phyloP scores from a whole-genome alignment of 2,888 invertebrate genomes.

The Ditylenchus weischeri region DNA sequence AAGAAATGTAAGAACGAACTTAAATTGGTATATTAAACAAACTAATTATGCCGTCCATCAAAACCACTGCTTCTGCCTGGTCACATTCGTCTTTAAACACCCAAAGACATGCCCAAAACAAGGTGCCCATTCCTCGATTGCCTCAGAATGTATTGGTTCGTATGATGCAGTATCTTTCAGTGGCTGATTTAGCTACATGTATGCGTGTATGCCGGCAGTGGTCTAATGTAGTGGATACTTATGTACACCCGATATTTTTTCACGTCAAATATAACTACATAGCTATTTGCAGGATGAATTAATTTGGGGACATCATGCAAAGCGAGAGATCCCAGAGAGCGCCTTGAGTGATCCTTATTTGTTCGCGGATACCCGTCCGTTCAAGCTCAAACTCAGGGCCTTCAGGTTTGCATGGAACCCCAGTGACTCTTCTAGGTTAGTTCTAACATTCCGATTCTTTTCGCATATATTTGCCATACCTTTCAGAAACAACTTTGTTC shows the following conservation, averaged over 20 bases:
- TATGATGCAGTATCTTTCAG: slow-evolving; percentile 43
- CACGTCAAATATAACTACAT: background rate
- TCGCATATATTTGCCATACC: background rate
- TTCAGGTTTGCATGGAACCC: slow-evolving; percentile 95
- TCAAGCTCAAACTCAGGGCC: slow-evolving; percentile 87
- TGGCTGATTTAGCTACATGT: slow-evolving; percentile 78
- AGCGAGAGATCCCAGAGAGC: slow-evolving; percentile 71
- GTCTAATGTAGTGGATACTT: slow-evolving; percentile 75
- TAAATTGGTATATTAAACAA: too few relatives aligned
- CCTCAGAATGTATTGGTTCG: slow-evolving; percentile 44
- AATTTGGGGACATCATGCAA: slow-evolving; percentile 24
- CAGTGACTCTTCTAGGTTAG: slow-evolving; percentile 78
- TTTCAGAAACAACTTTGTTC: slow-evolving; percentile 82
- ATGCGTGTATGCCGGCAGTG: slow-evolving; percentile 87
- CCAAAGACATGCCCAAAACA: background rate
- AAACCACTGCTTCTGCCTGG: too few relatives aligned
- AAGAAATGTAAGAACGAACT: too few relatives aligned
- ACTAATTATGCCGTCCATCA: too few relatives aligned
- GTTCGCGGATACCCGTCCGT: slow-evolving; percentile 79
- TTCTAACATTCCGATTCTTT: background rate
- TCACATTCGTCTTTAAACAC: slow-evolving; percentile 22
- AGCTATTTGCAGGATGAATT: slow-evolving; percentile 15
- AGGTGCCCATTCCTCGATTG: slow-evolving; percentile 35
- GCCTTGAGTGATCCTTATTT: slow-evolving; percentile 80
- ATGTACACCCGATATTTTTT: slow-evolving; percentile 58